Conservation (phyloP, 2,888 invertebrate genomes). For the Trichopoda pennipes region DNA sequence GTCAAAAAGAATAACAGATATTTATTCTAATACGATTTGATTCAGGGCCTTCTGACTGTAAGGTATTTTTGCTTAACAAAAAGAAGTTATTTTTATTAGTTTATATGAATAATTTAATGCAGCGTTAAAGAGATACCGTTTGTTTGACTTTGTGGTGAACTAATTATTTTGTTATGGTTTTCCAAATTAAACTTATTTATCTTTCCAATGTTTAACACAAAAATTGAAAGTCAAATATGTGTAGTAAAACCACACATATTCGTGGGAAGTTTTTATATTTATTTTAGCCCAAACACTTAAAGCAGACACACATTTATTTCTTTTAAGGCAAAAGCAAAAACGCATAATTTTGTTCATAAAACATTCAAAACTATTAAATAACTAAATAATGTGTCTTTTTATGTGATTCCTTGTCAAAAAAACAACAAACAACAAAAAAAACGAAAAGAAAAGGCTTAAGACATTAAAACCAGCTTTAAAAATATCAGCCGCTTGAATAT, state of each 20-base stretch:
- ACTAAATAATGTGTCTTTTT: slow-evolving; percentile 50
- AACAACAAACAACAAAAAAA: neutral
- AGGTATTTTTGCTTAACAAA: too few species aligned
- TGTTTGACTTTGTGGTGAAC: slow-evolving; percentile 7
- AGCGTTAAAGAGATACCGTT: neutral
- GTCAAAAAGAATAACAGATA: too few species aligned
- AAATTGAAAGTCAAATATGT: slow-evolving; percentile 14
- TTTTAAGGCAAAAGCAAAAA: slow-evolving; percentile 17
- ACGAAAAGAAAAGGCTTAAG: neutral
- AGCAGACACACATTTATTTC: slow-evolving; percentile 3
- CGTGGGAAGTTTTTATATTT: slow-evolving; percentile 69
- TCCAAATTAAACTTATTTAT: slow-evolving; percentile 42
- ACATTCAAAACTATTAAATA: slow-evolving; percentile 52
- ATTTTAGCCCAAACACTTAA: slow-evolving; percentile 36
- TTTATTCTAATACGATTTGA: too few species aligned
- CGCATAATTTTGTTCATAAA: slow-evolving; percentile 54
- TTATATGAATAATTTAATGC: too few species aligned
- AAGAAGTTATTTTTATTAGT: too few species aligned
- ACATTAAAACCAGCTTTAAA: slow-evolving; percentile 21
- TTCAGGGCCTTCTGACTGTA: too few species aligned
- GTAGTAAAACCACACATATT: slow-evolving; percentile 53
- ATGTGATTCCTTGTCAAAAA: slow-evolving; percentile 13
- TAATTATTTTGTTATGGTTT: slow-evolving; percentile 45
- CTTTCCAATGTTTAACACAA: slow-evolving; percentile 24
- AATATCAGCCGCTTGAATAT: slow-evolving; percentile 24